Evolutionary conservation across 2,888 invertebrate species (phyloP), one percentile per base, ranked within the genome.

Genomic region (Andrena praecox): DNA sequence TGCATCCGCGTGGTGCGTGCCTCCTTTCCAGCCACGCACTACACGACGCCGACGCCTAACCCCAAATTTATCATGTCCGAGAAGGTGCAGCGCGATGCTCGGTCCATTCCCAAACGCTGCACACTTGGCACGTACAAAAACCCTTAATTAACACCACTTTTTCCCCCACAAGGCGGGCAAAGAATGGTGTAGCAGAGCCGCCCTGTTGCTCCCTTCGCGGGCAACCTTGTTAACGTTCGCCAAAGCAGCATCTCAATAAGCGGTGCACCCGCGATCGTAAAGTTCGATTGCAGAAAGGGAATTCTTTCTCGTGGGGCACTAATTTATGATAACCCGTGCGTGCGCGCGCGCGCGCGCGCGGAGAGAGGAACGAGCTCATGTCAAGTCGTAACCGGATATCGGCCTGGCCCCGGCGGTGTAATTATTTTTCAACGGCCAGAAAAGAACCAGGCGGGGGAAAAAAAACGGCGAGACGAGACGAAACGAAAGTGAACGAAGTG

Each of bases 351-450:
- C 8, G 10, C 16, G 50, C 10, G 8, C 56, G 24, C 56, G 60
- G 29, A 60, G 29, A 60, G 72, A 74, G 42, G 54, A 60, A 66
- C 48, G 75, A 62, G 72, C 72, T 68, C 64, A 69, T 72, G 80
- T 80, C 85, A 80, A 67, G 85, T 50, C 60, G 77, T 77, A 74
- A 80, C 74, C 80, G 77, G 68, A 84, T 79, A 83, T 82, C 68
- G 68, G 64, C 60, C 59, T 35, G 33, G 56, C 24, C 60, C 66
- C 67, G 35, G 20, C 60, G 63, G 59, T 76, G 67, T 82, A 88
- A 88, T 87, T 89, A 88, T 85, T 86, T 85, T 62, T 54, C 63
- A 66, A 73, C 78, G 64, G 2, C 33, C 29, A 72, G 29, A 35
- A 27, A 48, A 33, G 48, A n/a, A 62, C 10, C 12, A 50, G 20